Evolutionary conservation across 2,797 vertebrate species (phyloP).

Genomic region (Babyrousa celebensis): DNA sequence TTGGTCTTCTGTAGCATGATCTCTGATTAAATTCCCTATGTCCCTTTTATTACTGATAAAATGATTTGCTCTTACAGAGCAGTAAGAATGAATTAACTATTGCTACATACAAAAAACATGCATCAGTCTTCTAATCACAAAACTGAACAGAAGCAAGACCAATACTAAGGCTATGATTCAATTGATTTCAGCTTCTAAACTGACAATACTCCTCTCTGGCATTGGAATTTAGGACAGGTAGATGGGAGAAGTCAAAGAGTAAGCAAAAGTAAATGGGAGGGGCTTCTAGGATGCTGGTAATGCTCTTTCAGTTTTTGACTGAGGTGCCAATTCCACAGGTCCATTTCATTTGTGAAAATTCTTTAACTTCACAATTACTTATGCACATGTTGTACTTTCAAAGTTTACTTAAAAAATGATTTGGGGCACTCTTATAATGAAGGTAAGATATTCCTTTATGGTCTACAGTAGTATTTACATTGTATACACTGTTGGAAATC

Average conservation of each 20-base stretch:
- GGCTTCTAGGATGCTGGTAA: not conserved
- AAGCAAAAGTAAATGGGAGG: fast-evolving
- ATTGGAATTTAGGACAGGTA: not conserved
- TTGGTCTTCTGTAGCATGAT: not conserved
- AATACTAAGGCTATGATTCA: not conserved
- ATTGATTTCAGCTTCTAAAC: not conserved
- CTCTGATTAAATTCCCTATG: not conserved
- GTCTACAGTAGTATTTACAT: not conserved
- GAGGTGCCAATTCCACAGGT: fast-evolving
- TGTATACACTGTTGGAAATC: not conserved
- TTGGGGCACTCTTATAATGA: too few relatives aligned
- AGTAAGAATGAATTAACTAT: not conserved
- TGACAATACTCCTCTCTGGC: not conserved
- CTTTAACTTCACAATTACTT: not conserved
- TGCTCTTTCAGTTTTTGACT: not conserved
- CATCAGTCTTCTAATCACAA: not conserved
- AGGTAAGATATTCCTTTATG: not conserved
- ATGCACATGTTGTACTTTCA: not conserved
- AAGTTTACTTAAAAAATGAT: not conserved
- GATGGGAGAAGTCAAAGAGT: fast-evolving
- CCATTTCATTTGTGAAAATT: not conserved
- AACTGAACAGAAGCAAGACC: not conserved
- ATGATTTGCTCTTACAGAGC: not conserved
- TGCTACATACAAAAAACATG: not conserved
- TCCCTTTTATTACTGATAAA: not conserved